A percentile compares a stretch with the other conserved stretches of the same genome.
Conservation (phyloP, 2,888 invertebrate species). For the Quadroppia sp. region DNA sequence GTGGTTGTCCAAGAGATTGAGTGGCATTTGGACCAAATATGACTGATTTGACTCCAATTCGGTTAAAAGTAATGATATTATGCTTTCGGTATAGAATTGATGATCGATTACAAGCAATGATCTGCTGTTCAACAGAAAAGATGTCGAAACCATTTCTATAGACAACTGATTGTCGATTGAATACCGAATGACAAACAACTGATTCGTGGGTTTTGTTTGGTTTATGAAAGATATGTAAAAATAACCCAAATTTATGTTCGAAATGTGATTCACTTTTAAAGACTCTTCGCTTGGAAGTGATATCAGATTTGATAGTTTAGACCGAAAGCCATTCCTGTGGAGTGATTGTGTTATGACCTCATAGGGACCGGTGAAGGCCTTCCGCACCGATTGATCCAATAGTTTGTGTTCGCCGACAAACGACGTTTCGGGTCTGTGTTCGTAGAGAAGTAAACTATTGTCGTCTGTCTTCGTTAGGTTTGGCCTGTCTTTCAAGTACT, state of each 20-base stretch:
- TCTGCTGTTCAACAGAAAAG: neutral
- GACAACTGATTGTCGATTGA: neutral
- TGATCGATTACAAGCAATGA: constrained; percentile 48
- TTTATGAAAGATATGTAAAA: constrained; percentile 15
- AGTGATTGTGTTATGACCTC: constrained; percentile 50
- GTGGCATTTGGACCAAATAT: constrained; percentile 51
- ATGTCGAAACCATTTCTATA: neutral
- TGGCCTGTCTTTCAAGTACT: constrained; percentile 68
- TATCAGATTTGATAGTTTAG: neutral
- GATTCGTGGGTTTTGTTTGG: constrained; percentile 7
- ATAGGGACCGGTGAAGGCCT: constrained; percentile 59
- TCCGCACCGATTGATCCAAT: constrained; percentile 63
- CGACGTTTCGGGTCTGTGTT: constrained; percentile 69
- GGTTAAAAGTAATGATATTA: constrained; percentile 51
- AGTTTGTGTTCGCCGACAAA: constrained; percentile 73
- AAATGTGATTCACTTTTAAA: constrained; percentile 20
- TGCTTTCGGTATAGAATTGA: constrained; percentile 52
- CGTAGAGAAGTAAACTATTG: constrained; percentile 65
- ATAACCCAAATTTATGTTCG: constrained; percentile 4
- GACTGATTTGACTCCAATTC: constrained; percentile 50
- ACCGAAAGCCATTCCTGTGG: constrained; percentile 4
- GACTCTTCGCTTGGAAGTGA: neutral
- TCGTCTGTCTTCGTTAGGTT: constrained; percentile 60
- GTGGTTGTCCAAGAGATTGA: constrained; percentile 43
- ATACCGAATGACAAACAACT: constrained; percentile 5